These are phyloP conservation scores for Melanaphis sacchari DNA, from an alignment of 1,140 invertebrate genomes.

Conservation along the genomic window DNA sequence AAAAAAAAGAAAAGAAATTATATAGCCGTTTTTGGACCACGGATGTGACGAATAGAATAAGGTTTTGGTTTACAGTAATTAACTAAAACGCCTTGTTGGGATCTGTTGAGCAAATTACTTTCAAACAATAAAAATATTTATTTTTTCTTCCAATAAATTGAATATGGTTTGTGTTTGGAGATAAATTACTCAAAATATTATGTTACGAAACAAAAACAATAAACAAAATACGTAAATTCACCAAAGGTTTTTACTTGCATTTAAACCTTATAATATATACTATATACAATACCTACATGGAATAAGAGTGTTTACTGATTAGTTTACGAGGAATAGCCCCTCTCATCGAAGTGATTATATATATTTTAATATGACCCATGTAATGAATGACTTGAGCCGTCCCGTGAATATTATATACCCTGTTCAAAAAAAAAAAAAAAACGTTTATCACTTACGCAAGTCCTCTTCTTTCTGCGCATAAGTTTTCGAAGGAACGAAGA, in stretches of 20 bases:
- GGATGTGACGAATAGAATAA: background rate
- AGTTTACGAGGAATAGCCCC: background rate
- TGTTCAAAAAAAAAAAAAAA: constrained; percentile 13
- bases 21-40: background rate
- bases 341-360: background rate
- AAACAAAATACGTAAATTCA: background rate
- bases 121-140: background rate
- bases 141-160: background rate
- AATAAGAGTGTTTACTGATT: background rate
- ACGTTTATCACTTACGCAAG: background rate
- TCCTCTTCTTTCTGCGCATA: background rate
- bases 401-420: constrained; percentile 27
- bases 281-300: background rate
- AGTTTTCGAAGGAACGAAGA: background rate
- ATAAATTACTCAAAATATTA: background rate
- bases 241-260: background rate
- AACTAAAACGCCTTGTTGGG: background rate
- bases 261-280: background rate
- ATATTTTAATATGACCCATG: background rate
- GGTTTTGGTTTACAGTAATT: background rate
- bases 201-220: background rate
- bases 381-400: background rate
- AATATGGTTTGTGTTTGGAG: background rate
- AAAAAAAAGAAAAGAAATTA: background rate
- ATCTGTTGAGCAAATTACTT: constrained; percentile 42